Conservation (phyloP, 64 coral and sea anemone species). For the Exaiptasia diaphana region DNA sequence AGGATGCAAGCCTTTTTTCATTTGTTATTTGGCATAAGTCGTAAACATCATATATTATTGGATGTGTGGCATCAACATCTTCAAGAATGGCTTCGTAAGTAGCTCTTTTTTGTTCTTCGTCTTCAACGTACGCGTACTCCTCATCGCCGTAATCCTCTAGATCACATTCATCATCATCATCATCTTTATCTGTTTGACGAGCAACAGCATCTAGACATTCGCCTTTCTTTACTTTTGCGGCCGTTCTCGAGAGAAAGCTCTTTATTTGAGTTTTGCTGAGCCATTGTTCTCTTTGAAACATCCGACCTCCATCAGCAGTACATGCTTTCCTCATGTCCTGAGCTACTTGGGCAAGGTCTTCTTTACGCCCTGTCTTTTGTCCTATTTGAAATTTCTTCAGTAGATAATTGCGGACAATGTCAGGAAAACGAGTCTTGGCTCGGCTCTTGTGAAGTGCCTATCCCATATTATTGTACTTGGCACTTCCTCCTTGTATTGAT, state of each 20-base stretch:
- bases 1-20: not conserved
- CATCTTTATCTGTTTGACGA: not conserved
- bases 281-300: conserved; percentile 40
- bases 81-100: not conserved
- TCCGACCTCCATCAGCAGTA: not conserved
- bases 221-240: conserved; percentile 17
- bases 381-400: conserved; percentile 16
- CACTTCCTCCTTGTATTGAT: not conserved
- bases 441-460: conserved; percentile 22
- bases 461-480: conserved; percentile 12
- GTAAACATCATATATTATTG: conserved; percentile 17
- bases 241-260: conserved; percentile 22
- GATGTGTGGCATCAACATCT: not conserved
- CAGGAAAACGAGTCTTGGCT: not conserved
- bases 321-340: conserved; percentile 25
- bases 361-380: conserved; percentile 13
- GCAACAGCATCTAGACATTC: not conserved
- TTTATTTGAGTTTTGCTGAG: conserved; percentile 8
- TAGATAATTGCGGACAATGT: conserved; percentile 8
- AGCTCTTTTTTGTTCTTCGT: not conserved
- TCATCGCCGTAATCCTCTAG: not conserved
- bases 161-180: not conserved
- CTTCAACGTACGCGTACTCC: not conserved
- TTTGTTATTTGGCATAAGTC: conserved; percentile 7
- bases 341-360: conserved; percentile 31